Base-by-base conservation (phyloP, 2,888 invertebrate species). In the Nomada lathburiana region DNA sequence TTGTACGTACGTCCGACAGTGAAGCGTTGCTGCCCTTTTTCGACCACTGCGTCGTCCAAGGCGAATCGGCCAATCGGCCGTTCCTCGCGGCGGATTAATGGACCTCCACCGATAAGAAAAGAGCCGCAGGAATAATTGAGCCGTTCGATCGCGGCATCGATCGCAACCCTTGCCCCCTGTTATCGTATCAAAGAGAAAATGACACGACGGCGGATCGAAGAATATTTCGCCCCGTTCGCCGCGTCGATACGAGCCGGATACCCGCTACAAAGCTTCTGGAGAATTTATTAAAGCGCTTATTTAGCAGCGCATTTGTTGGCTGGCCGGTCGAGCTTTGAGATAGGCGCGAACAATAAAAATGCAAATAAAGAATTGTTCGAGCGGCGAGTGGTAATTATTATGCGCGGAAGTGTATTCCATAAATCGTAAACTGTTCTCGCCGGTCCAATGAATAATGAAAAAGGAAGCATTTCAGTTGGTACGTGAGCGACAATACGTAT, bases 301-400 rank as follows among this genome's bases (percentile, higher is more conserved):
- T 78, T 72, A 77, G 26, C 57, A 2, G 74, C 63, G 60, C 74
- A 68, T 82, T 82, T 77, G 65, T 77, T 70, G 55, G 29, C n/a
- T 16, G 62, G 29, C 44, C 65, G 72, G 53, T n/a, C 52, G 70
- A 52, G 53, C 63, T 78, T 68, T 50, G 64, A 55, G 59, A 60
- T 42, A 60, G 68, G 42, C 57, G 26, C 55, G 70, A 63, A 83
- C 83, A 82, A 83, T 82, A 83, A 83, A 78, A 82, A 82, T 82
- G 83, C 78, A 83, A 83, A 83, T 82, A 76, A 83, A 78, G 83
- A 82, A 82, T 82, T 62, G 82, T 82, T 75, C 29, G 65, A 26
- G 26, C 63, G 26, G 20, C 70, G 62, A 64, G 65, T 59, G 72
- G 59, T 68, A 62, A 83, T 83, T 82, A 78, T 82, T 82, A 74